Percentiles rank a stretch among this genome's conserved stretches.
phyloP scores from a whole-genome alignment of 1,140 invertebrate genomes.

The Caerostris darwini region DNA sequence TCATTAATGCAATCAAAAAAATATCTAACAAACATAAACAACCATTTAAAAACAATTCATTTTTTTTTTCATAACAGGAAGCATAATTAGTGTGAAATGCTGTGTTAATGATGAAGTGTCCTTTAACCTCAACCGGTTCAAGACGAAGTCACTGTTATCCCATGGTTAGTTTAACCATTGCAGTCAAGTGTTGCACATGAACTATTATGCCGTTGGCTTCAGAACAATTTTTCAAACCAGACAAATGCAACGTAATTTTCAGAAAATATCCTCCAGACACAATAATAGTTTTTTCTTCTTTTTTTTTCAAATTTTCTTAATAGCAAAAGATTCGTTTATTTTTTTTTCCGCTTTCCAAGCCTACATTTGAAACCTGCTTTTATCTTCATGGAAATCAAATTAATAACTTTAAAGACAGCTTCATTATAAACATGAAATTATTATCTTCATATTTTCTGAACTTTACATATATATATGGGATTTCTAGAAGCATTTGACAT shows the following conservation, averaged over 20 bases:
- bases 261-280: not conserved
- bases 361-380: constrained; percentile 44
- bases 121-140: not conserved
- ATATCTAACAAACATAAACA: too few species aligned
- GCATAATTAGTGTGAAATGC: not conserved
- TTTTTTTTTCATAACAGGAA: not conserved
- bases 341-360: constrained; percentile 19
- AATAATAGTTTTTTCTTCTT: constrained; percentile 22
- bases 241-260: constrained; percentile 31
- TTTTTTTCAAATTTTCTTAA: not conserved
- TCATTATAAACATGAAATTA: constrained; percentile 55
- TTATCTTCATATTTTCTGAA: constrained; percentile 38
- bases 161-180: not conserved
- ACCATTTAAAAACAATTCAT: not conserved
- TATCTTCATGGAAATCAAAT: constrained; percentile 57
- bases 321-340: constrained; percentile 42
- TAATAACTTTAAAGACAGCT: constrained; percentile 66
- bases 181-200: constrained; percentile 10
- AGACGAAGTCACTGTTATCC: not conserved
- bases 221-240: constrained; percentile 37
- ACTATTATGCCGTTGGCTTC: not conserved
- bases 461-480: not conserved
- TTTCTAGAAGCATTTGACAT: constrained; percentile 38
- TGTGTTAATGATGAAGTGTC: not conserved
- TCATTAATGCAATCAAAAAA: too few species aligned